These are phyloP conservation scores for Metacarcinus magister DNA, from an alignment of 2,888 invertebrate genomes.

Conservation along the genomic window DNA sequence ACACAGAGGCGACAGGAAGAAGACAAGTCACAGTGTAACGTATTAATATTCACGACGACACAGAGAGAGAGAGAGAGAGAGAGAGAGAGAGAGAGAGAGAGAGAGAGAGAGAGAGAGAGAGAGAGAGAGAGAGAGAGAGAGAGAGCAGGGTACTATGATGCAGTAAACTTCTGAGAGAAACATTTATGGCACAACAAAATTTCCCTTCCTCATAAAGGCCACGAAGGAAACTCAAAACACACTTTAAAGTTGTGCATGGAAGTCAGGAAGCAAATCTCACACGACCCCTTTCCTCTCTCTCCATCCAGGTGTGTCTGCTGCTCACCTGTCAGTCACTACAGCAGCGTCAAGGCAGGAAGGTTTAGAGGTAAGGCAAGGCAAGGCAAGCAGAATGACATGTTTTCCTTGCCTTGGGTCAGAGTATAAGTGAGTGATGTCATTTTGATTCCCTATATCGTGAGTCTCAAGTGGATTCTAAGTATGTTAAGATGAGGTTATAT, in stretches of 20 bases:
- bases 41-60: background rate
- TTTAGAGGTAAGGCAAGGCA: background rate
- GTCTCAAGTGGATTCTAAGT: background rate
- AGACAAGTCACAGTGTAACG: background rate
- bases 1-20: too few relatives aligned
- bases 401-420: background rate
- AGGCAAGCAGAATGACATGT: background rate
- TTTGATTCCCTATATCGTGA: background rate
- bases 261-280: background rate
- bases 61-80: slow-evolving; percentile 43
- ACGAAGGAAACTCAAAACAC: too few relatives aligned
- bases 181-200: background rate
- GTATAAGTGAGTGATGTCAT: background rate
- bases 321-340: too few relatives aligned
- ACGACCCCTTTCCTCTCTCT: too few relatives aligned
- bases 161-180: background rate
- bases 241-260: too few relatives aligned
- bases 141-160: too few relatives aligned
- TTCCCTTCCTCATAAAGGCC: background rate
- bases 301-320: too few relatives aligned
- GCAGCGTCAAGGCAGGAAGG: background rate
- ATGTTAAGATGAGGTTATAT: background rate
- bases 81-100: slow-evolving; percentile 41
- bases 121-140: too few relatives aligned
- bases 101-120: slow-evolving; percentile 47